phyloP scores from a whole-genome alignment of 2,113 vertebrate species.

The Cololabis saira region DNA sequence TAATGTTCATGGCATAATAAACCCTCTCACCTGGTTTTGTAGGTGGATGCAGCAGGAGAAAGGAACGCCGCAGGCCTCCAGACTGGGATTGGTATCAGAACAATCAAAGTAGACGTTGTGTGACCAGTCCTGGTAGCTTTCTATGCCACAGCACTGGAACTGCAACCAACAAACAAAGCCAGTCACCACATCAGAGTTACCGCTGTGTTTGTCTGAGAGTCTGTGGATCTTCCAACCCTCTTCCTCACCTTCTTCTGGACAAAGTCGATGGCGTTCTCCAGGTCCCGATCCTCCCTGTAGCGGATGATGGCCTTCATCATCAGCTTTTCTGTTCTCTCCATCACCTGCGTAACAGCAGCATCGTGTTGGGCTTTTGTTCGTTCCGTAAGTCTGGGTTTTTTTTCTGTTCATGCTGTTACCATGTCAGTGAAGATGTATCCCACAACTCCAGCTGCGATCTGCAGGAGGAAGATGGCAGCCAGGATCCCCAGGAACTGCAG shows the following conservation, averaged over 20 bases:
- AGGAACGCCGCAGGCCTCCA: conserved; percentile 85
- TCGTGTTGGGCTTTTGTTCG: not conserved
- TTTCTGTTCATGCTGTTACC: conserved; percentile 61
- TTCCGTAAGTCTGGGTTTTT: too few species aligned
- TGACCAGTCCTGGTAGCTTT: conserved; percentile 81
- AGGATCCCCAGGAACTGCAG: conserved; percentile 82
- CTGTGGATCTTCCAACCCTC: not conserved
- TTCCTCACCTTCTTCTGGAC: conserved; percentile 85
- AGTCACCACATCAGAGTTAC: not conserved
- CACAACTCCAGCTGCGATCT: conserved; percentile 75
- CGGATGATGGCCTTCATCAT: conserved; percentile 68
- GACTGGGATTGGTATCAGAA: conserved; percentile 79
- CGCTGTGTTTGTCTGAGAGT: not conserved
- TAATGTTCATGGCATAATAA: too few species aligned
- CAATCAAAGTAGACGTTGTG: conserved; percentile 84
- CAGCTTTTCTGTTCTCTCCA: conserved; percentile 76
- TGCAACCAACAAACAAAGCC: conserved; percentile 37
- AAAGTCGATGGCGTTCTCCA: conserved; percentile 87
- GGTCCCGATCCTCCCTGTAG: conserved; percentile 84
- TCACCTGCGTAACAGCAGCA: conserved; percentile 58
- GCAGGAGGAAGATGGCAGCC: conserved; percentile 75
- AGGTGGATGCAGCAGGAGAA: conserved; percentile 83
- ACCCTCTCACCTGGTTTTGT: conserved; percentile 73
- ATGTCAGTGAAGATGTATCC: conserved; percentile 81
- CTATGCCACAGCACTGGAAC: conserved; percentile 86